phyloP scores from a whole-genome alignment of 2,888 invertebrate genomes.

The Tachina grossa region DNA sequence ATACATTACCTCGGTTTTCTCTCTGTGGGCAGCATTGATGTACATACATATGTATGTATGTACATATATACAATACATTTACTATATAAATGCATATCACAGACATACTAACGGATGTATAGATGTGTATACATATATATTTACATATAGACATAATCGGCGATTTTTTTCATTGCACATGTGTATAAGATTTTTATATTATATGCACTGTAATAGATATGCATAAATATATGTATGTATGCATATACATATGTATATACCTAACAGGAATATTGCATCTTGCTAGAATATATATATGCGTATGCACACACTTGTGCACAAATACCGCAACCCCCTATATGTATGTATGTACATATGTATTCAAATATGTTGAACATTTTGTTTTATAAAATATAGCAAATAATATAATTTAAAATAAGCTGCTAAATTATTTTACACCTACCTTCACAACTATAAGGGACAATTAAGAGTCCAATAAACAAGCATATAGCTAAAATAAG shows the following conservation, averaged over 20 bases:
- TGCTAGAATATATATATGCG: not conserved
- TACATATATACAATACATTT: not conserved
- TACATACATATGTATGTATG: not conserved
- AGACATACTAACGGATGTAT: no score
- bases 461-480: slow-evolving; percentile 76
- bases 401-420: not conserved
- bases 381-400: not conserved
- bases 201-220: not conserved
- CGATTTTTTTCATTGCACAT: not conserved
- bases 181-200: slow-evolving; percentile 1
- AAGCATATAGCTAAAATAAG: slow-evolving; percentile 76
- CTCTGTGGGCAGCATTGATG: no score
- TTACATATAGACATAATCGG: slow-evolving; percentile 9
- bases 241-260: slow-evolving; percentile 3
- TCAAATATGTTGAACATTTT: not conserved
- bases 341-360: not conserved
- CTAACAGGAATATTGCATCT: slow-evolving; percentile 37
- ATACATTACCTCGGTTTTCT: no score
- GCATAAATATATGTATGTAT: not conserved
- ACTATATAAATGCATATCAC: no score
- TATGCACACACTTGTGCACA: not conserved
- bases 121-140: not conserved
- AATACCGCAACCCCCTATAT: slow-evolving; percentile 13
- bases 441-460: slow-evolving; percentile 75
- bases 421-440: slow-evolving; percentile 37